Percentiles rank a stretch among this genome's conserved stretches.
Conservation (phyloP, 2,113 vertebrate species). For the Haemorhous mexicanus region DNA sequence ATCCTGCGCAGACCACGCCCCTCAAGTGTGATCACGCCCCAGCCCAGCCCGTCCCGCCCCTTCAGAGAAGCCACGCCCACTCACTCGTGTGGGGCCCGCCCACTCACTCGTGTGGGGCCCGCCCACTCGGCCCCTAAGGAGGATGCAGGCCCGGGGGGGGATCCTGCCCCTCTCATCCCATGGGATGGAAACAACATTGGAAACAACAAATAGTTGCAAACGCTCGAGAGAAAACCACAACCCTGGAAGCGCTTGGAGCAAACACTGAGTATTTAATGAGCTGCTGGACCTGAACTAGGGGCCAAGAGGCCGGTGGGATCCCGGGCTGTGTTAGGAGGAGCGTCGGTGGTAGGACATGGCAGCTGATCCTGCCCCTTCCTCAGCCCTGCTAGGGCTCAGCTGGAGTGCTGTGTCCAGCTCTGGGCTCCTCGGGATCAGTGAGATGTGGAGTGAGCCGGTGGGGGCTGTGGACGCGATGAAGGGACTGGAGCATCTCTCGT, state of each 20-base stretch:
- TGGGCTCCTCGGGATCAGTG: not conserved
- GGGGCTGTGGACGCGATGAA: not conserved
- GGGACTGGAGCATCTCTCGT: not conserved
- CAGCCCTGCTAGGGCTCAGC: not conserved
- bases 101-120: accelerated
- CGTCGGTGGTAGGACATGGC: not conserved
- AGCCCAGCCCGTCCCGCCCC: not conserved
- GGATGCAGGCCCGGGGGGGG: accelerated
- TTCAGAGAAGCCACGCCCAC: accelerated
- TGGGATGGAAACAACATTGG: too few species aligned
- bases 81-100: accelerated
- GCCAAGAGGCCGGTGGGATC: not conserved
- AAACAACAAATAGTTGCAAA: too few species aligned
- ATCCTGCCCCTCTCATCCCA: too few species aligned
- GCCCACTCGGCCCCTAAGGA: accelerated
- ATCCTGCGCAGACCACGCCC: not conserved
- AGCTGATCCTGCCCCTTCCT: not conserved
- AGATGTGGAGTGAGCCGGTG: not conserved
- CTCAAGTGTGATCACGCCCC: not conserved
- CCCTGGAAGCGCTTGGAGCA: not conserved
- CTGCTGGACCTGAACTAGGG: not conserved
- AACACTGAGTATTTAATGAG: not conserved
- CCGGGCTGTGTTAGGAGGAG: not conserved
- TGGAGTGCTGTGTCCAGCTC: not conserved
- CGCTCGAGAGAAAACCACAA: not conserved